Conservation (phyloP, 2,797 vertebrate species). For the Carapus acus region DNA sequence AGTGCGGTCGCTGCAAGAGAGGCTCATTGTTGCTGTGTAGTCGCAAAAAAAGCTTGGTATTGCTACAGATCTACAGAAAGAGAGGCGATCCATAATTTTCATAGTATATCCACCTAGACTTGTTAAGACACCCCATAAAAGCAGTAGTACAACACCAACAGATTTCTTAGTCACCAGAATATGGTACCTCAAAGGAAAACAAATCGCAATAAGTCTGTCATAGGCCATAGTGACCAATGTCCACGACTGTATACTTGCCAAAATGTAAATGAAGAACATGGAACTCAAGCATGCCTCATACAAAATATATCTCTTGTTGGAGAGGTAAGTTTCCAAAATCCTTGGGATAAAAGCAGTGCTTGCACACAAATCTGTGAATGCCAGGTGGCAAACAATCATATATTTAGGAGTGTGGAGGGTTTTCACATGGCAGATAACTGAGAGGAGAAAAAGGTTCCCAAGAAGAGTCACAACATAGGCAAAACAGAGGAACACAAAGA, state of each 20-base stretch:
- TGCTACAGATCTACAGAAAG: constrained; percentile 55
- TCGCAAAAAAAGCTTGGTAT: constrained; percentile 60
- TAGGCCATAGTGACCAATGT: not conserved
- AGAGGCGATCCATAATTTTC: constrained; percentile 46
- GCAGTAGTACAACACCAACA: constrained; percentile 14
- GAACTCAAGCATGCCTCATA: constrained; percentile 5
- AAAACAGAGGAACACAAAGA: constrained; percentile 28
- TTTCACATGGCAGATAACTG: constrained; percentile 23
- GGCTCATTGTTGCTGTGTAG: constrained; percentile 36
- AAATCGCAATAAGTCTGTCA: constrained; percentile 40
- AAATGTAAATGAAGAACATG: constrained; percentile 15
- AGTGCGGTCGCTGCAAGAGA: constrained; percentile 52
- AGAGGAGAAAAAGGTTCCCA: constrained; percentile 35
- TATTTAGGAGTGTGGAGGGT: constrained; percentile 39
- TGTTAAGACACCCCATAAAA: constrained; percentile 7
- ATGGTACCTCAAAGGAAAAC: constrained; percentile 28
- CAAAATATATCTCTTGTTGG: constrained; percentile 2
- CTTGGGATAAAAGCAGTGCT: constrained; percentile 34
- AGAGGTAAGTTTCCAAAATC: constrained; percentile 8
- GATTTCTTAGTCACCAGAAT: constrained; percentile 21
- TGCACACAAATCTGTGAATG: constrained; percentile 27
- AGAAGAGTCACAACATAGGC: constrained; percentile 24
- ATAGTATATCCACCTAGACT: rapidly evolving
- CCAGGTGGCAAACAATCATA: constrained; percentile 30
- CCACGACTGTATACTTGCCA: constrained; percentile 21